Percentiles rank a stretch among this genome's conserved stretches.
Evolutionary conservation across 2,113 vertebrate genomes (phyloP).

Genomic region (Larimichthys polyactis): DNA sequence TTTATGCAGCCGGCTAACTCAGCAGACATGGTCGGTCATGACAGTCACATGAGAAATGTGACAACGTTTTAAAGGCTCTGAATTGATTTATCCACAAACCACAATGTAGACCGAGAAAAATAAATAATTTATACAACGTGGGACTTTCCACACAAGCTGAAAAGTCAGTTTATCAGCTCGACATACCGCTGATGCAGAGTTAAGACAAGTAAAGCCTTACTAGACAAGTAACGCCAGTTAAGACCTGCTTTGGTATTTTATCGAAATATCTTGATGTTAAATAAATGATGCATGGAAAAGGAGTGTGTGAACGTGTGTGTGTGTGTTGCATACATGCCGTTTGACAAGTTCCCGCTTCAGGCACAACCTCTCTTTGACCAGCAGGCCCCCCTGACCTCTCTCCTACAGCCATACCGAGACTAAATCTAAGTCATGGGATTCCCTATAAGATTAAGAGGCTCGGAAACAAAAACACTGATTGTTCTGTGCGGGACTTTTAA

Average conservation of each 20-base stretch:
- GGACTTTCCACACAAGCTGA: background rate
- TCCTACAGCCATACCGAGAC: constrained; percentile 56
- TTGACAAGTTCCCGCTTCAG: constrained; percentile 2
- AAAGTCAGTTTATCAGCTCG: background rate
- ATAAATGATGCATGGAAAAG: background rate
- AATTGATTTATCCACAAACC: constrained; percentile 19
- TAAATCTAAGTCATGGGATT: constrained; percentile 84
- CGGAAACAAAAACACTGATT: constrained; percentile 77
- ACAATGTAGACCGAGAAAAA: background rate
- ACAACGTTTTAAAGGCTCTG: background rate
- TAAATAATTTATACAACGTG: background rate
- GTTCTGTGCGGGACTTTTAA: constrained; percentile 57
- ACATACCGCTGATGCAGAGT: background rate
- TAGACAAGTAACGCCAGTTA: no score
- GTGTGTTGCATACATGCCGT: background rate
- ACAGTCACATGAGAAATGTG: constrained; percentile 54
- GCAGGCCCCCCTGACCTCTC: constrained; percentile 27
- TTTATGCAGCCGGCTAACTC: constrained; percentile 12
- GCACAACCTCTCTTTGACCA: constrained; percentile 34
- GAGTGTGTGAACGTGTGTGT: background rate
- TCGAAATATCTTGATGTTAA: background rate
- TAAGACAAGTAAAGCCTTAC: no score
- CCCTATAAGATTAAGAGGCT: constrained; percentile 73
- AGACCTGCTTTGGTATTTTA: background rate
- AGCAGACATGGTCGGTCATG: constrained; percentile 29